Evolutionary conservation across 2,113 vertebrate species (phyloP).

Genomic region (Crypturellus undulatus): DNA sequence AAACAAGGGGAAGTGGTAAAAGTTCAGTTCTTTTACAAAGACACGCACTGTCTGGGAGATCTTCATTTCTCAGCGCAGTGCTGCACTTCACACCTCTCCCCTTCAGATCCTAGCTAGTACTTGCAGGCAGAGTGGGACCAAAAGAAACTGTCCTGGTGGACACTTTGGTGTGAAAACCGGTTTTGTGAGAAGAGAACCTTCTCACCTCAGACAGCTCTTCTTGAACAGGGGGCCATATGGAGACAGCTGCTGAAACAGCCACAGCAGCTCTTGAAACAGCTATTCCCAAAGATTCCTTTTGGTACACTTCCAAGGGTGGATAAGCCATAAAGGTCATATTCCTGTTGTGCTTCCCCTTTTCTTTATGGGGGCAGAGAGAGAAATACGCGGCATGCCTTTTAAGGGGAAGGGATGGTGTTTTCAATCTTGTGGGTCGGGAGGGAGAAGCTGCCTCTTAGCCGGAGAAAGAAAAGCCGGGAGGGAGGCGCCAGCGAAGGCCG

Average conservation of each 20-base stretch:
- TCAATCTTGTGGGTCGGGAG: background rate
- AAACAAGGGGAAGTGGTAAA: background rate
- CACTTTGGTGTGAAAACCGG: background rate
- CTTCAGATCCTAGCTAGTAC: background rate
- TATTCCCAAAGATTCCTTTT: background rate
- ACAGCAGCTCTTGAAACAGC: background rate
- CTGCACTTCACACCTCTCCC: background rate
- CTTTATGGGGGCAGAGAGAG: background rate
- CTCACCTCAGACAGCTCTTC: background rate
- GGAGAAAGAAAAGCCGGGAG: background rate
- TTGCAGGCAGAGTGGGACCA: background rate
- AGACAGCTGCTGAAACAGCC: background rate
- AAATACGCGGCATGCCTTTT: background rate
- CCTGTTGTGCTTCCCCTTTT: background rate
- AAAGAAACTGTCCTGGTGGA: background rate
- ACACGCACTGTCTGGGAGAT: background rate
- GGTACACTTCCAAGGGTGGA: background rate
- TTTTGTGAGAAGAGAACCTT: background rate
- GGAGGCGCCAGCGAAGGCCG: background rate
- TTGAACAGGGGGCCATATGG: accelerated
- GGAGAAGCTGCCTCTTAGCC: background rate
- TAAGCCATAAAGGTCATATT: background rate
- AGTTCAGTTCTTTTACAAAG: background rate
- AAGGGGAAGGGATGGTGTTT: background rate
- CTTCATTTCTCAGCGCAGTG: background rate